phyloP scores from a whole-genome alignment of 1,140 invertebrate genomes.

The Drosophila fuyamai region DNA sequence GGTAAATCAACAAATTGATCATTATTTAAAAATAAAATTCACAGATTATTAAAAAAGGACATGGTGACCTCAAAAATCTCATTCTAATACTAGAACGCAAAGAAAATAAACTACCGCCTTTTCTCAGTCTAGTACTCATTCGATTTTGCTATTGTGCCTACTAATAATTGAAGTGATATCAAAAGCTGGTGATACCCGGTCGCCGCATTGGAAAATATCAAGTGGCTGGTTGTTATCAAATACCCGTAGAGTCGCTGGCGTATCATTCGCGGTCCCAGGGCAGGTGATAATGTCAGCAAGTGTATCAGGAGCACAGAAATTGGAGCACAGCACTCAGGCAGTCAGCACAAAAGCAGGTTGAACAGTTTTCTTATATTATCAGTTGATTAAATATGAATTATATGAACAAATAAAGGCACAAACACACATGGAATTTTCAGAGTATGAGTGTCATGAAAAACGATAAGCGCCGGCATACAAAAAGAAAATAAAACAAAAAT shows the following conservation, averaged over 20 bases:
- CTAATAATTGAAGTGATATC: constrained; percentile 50
- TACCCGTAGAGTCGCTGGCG: constrained; percentile 11
- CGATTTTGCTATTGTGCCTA: constrained; percentile 1
- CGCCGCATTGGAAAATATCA: constrained; percentile 35
- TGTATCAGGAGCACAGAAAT: constrained; percentile 74
- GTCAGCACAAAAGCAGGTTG: constrained; percentile 56
- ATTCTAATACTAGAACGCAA: no score
- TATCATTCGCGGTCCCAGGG: constrained; percentile 43
- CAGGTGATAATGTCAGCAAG: constrained; percentile 72
- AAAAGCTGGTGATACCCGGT: constrained; percentile 16
- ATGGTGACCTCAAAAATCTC: no score
- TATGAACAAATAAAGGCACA: constrained; percentile 63
- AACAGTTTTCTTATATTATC: constrained; percentile 63
- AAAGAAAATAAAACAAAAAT: constrained; percentile 25
- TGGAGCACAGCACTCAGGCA: constrained; percentile 53
- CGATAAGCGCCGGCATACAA: constrained; percentile 67
- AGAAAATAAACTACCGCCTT: background rate
- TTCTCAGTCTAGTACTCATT: background rate
- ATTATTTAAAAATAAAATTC: no score
- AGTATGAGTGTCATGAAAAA: constrained; percentile 43
- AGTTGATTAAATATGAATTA: constrained; percentile 83
- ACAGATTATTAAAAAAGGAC: no score
- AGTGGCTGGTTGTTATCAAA: constrained; percentile 43
- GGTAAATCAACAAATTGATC: no score
- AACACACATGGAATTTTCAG: background rate